Conservation (phyloP, 2,113 vertebrate genomes). For the Actinemys pallida region DNA sequence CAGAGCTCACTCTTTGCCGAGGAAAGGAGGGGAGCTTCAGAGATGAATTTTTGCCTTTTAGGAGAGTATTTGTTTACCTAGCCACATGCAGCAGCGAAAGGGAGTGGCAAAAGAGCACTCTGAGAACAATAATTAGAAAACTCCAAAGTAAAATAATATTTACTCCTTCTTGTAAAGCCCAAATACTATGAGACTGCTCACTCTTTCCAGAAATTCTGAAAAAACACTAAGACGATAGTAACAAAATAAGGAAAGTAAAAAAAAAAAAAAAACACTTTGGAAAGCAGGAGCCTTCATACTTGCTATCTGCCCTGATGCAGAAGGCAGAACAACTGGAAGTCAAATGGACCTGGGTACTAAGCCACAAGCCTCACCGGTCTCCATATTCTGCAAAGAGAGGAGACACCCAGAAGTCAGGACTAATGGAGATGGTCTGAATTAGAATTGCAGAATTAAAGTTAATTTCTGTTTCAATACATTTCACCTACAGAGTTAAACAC, state of each 20-base stretch:
- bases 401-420: not conserved
- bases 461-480: not conserved
- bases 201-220: not conserved
- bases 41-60: not conserved
- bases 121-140: not conserved
- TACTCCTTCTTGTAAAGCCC: not conserved
- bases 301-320: not conserved
- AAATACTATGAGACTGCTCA: not conserved
- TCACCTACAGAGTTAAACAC: not conserved
- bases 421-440: not conserved
- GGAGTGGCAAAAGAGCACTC: not conserved
- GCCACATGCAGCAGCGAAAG: not conserved
- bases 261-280: not conserved
- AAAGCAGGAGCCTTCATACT: not conserved
- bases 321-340: slow-evolving; percentile 1
- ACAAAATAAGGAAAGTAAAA: not conserved
- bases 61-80: not conserved
- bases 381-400: not conserved
- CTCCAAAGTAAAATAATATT: not conserved
- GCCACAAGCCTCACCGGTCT: not conserved
- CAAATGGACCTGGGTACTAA: not conserved
- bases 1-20: not conserved
- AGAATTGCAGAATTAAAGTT: not conserved
- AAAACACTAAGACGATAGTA: not conserved
- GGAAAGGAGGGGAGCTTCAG: not conserved